Base-by-base conservation (phyloP, 2,888 invertebrate species). In the Drosophila algonquin region DNA sequence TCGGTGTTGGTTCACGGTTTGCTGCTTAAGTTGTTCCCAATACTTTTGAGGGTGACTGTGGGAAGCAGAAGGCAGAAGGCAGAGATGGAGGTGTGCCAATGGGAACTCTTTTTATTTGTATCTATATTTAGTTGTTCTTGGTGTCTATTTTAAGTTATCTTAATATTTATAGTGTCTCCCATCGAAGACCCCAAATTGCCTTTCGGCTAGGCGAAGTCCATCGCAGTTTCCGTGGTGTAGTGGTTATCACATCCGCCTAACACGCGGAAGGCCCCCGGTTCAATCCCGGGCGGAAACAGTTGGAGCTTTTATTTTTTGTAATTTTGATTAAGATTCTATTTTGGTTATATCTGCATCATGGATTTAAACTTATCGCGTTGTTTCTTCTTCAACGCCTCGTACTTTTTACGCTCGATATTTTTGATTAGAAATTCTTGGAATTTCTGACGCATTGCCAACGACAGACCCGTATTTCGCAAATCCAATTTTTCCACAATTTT, bases 231-330 rank as follows among this genome's bases (percentile, higher is more conserved):
- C 87, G 91, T 91, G 90, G 92, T 93, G 91, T 91, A 93, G 91
- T 84, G 92, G 90, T 92, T 92, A 92, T 92, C 92, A 92, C 92
- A 91, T 92, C 91, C 91, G 92, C 92, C 92, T 92, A 91, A 92
- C 92, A 92, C 92, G 92, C 92, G 91, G 92, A 92, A 92, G 92
- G 92, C 92, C 92, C 92, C 92, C 92, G 92, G 92, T 92, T 92
- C 92, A 91, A 92, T 91, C 92, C 92, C 92, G 92, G 92, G 90
- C 70, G 70, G 70, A 71, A 91, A 91, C 92, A 80, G 72, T 24
- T 65, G 58, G 7, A 47, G n/a, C 0, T 1, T 2, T 18, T n/a
- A 46, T 61, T 24, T 30, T 56, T 51, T 52, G n/a, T 12, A 8
- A 12, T 55, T 32, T 35, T 12, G 5, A 14, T 35, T 12, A 0